These are phyloP conservation scores for Muscicapa adusta DNA, from an alignment of 2,113 vertebrate species.

Conservation along the genomic window DNA sequence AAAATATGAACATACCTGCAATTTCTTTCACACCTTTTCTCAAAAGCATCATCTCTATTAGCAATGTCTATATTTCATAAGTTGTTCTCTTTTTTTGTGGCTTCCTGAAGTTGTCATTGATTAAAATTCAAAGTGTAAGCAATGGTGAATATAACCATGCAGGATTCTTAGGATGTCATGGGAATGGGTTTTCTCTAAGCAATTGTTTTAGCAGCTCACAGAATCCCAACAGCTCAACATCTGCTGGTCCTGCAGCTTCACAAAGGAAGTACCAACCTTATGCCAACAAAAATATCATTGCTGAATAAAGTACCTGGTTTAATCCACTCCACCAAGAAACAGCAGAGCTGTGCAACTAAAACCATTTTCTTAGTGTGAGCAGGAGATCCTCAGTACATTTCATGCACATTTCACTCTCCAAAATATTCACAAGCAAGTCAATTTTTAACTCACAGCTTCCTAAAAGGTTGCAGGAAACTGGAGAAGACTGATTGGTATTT, in stretches of 20 bases:
- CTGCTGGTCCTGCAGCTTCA: neutral
- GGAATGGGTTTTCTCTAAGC: neutral
- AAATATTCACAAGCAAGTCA: neutral
- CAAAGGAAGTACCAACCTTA: neutral
- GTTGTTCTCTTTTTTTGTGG: neutral
- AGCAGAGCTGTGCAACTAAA: neutral
- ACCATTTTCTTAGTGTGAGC: neutral
- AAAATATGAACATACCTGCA: neutral
- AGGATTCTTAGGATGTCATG: neutral
- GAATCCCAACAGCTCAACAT: slow-evolving; percentile 17
- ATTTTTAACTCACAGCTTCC: neutral
- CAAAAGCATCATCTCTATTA: neutral
- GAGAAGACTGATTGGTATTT: neutral
- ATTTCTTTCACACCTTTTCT: neutral
- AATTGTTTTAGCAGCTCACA: neutral
- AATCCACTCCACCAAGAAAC: neutral
- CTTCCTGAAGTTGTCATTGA: neutral
- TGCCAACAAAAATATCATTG: slow-evolving; percentile 9
- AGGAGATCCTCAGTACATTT: neutral
- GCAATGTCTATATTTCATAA: accelerated
- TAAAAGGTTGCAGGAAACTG: neutral
- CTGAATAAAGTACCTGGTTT: neutral
- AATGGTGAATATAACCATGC: neutral
- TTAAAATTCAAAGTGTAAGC: neutral
- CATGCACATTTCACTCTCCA: neutral